Evolutionary conservation across 2,888 invertebrate genomes (phyloP), one percentile per base, ranked within the genome.

Genomic region (Eulithis testata): DNA sequence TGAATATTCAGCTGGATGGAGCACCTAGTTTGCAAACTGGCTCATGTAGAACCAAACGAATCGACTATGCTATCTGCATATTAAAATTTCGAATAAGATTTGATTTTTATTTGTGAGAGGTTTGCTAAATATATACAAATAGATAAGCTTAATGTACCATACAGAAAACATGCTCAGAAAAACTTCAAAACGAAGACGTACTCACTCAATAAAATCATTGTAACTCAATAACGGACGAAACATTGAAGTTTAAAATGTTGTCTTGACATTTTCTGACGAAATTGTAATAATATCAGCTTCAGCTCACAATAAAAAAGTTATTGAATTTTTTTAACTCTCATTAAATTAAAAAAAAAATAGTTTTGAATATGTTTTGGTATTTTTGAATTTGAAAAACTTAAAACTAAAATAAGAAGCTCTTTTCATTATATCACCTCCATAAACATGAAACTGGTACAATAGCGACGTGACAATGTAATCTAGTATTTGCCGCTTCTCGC

Each of bases 1-100:
- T 64, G 72, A 66, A 68, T 73, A 66, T 69, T 70, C 63, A 59
- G 27, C 43, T 49, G 8, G 8, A 11, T 36, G 51, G 54, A 59
- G 54, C 12, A 4, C 43, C 55, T 56, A 43, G 47, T 57, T 60
- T 44, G 37, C 52, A 49, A 61, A 65, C 57, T 58, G 21, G 49
- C 50, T 65, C 57, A 54, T 49, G 57, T 57, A 54, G 53, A 55
- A 65, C 55, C 47, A 51, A 56, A 43, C 49, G 55, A 56, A 60
- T 65, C 36, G 60, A 55, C 54, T 44, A 49, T 43, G 59, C 57
- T 47, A 55, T 49, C 59, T 59, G 49, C 58, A 63, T 53, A 59
- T 43, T 31, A 43, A 60, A 60, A 60, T 47, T 14, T 14, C n/a
- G 14, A 12, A 52, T 21, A 11, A 60, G 12, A 43, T 50, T 50